Conservation (phyloP, 64 coral and sea anemone species). For the Trachythela sp. region DNA sequence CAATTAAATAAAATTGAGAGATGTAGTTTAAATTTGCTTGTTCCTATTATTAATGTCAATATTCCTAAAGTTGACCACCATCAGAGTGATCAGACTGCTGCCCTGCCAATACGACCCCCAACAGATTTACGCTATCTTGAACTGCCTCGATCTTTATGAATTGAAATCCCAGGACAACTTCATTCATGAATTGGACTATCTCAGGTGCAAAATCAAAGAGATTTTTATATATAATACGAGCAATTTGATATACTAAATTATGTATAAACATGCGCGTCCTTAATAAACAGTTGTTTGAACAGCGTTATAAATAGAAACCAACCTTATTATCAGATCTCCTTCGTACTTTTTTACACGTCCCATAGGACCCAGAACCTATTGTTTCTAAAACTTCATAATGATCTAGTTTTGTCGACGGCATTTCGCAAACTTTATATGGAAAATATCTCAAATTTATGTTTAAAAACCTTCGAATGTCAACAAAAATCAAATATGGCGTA, state of each 20-base stretch:
- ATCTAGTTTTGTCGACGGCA: slow-evolving; percentile 61
- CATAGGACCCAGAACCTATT: slow-evolving; percentile 96
- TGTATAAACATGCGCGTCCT: neutral
- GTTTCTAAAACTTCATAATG: slow-evolving; percentile 68
- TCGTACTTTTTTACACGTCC: slow-evolving; percentile 86
- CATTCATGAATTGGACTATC: too few species aligned
- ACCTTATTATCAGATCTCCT: slow-evolving; percentile 90
- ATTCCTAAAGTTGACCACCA: too few species aligned
- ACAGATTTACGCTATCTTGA: too few species aligned
- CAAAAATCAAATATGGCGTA: slow-evolving; percentile 13
- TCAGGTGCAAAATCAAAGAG: too few species aligned
- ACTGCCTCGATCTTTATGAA: too few species aligned
- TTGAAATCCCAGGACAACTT: too few species aligned
- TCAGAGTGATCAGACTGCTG: too few species aligned
- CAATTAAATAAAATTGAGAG: too few species aligned
- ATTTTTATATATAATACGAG: too few species aligned
- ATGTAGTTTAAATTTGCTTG: too few species aligned
- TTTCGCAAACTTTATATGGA: neutral
- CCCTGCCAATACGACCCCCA: too few species aligned
- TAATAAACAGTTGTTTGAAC: neutral
- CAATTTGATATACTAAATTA: neutral
- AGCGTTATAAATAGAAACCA: neutral
- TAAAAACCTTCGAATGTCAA: neutral
- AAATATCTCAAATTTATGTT: neutral
- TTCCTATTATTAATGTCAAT: too few species aligned